Evolutionary conservation across 2,113 vertebrate genomes (phyloP).

Genomic region (Galbula dea): DNA sequence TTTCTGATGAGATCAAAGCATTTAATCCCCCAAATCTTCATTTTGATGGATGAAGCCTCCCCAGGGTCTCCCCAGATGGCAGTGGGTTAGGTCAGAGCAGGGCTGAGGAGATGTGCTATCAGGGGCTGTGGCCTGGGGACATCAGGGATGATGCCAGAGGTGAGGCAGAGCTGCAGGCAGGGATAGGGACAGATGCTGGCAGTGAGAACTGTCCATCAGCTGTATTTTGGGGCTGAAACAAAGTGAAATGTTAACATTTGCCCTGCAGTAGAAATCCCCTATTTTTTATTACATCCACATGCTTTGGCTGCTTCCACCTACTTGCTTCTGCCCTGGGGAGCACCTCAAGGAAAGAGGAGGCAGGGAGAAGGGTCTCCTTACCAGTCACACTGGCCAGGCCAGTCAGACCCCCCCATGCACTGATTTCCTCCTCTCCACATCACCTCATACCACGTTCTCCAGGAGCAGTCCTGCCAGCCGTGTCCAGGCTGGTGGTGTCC

Average conservation of each 20-base stretch:
- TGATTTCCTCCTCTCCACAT: background rate
- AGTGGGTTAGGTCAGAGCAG: background rate
- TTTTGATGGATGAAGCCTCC: background rate
- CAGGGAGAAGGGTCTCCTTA: background rate
- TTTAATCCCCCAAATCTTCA: background rate
- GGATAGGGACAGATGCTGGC: accelerated
- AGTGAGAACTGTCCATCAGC: accelerated
- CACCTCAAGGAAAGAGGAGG: background rate
- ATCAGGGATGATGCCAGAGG: accelerated
- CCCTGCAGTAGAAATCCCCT: background rate
- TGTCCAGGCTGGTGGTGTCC: too few species aligned
- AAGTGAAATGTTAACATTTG: background rate
- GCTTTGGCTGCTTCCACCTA: background rate
- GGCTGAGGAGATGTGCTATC: background rate
- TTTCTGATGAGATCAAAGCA: background rate
- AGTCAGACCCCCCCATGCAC: accelerated
- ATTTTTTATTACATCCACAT: accelerated
- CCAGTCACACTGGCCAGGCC: accelerated
- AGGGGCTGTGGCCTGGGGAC: accelerated
- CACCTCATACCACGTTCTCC: accelerated
- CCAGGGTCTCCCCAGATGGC: background rate
- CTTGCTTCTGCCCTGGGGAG: background rate
- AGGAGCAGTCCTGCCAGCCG: background rate
- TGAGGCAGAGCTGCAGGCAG: background rate
- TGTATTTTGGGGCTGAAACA: background rate